Evolutionary conservation across 2,113 vertebrate species (phyloP).

Genomic region (Megaptera novaeangliae): DNA sequence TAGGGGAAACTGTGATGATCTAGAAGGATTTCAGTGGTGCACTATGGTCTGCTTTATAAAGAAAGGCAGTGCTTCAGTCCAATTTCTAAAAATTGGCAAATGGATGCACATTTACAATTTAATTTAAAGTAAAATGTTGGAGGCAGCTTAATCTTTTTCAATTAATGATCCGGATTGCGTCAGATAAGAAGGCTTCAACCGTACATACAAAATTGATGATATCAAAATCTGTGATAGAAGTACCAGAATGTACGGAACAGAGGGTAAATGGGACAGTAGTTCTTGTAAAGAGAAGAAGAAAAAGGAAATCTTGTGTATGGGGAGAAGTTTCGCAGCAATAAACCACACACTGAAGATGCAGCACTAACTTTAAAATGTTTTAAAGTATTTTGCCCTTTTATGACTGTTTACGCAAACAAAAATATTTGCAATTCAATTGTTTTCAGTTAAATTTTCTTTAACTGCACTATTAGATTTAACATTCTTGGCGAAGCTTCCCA

Average conservation of each 20-base stretch:
- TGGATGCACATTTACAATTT: background rate
- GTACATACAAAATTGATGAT: background rate
- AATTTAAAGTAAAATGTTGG: conserved; percentile 10
- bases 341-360: conserved; percentile 38
- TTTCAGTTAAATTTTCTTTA: conserved; percentile 71
- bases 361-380: conserved; percentile 59
- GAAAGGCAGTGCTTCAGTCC: background rate
- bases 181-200: background rate
- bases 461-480: conserved; percentile 68
- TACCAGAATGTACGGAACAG: background rate
- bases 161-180: background rate
- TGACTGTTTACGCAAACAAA: conserved; percentile 71
- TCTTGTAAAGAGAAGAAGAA: background rate
- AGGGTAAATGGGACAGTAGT: background rate
- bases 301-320: background rate
- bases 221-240: background rate
- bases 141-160: background rate
- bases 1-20: conserved; percentile 34
- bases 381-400: conserved; percentile 71
- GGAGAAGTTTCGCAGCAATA: conserved; percentile 10
- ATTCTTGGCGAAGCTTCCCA: conserved; percentile 78
- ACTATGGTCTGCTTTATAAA: background rate
- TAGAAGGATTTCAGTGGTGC: background rate
- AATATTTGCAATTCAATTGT: conserved; percentile 73
- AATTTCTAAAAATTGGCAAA: background rate